Evolutionary conservation across 2,797 vertebrate genomes (phyloP), one percentile per base, ranked within the genome.

Genomic region (Pelodytes ibericus): DNA sequence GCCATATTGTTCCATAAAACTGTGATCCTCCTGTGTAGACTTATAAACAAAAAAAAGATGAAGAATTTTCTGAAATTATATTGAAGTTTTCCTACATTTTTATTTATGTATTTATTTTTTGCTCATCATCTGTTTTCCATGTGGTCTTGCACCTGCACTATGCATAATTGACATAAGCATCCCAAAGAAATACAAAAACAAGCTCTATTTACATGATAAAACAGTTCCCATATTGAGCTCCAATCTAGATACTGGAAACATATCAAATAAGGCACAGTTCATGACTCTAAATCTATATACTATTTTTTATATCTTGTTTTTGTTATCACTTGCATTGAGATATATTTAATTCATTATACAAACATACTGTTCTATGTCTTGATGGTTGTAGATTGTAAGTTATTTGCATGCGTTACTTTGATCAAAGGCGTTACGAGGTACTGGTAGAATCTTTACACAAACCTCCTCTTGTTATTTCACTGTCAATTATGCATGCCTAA

Each of bases 401-500:
- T 13, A 44, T 44, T 44, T 16, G 18, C 41, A 13, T 13, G 41
- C 9, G 18, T 10, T 3, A 44, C 4, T 24, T 53, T 26, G 16
- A 67, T 59, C 26, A 59, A 66, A 74, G 6, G 6, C 30, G 70
- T 18, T 61, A 66, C 63, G 44, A n/a, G 13, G 63, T 26, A 74
- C 33, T 13, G 27, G 18, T 13, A 57, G 49, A 65, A 57, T 74
- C 22, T 66, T 16, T 24, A 58, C 62, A 65, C 62, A 74, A 13
- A 44, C 22, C 31, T 63, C 27, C 61, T 65, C 63, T 49, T 59
- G 36, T 59, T 66, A 57, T 74, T 33, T 66, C 24, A 15, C 3
- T 56, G 39, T 68, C 61, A 61, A 75, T 75, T 69, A 75, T 75
- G 24, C 57, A 69, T 75, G 56, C 22, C 29, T 36, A 60, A 61